Base-by-base conservation (phyloP, 2,888 invertebrate species). In the Oscheius myriophilus region DNA sequence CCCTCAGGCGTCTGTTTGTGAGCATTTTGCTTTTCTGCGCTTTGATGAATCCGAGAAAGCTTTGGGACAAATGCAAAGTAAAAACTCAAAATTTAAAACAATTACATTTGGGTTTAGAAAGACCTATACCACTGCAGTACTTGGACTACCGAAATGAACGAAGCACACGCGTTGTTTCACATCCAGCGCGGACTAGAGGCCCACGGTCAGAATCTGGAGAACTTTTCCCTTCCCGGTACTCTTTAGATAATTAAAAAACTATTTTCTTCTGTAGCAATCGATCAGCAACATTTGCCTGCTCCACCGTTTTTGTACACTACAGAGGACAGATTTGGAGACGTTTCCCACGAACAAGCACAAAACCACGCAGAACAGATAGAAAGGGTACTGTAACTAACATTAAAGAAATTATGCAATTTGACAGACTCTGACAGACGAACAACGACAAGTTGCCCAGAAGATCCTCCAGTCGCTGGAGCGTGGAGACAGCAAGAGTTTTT, bases 111-210 rank as follows among this genome's bases (percentile, higher is more conserved):
- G 4, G 9, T 53, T 53, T 25, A 25, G 53, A 18, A 53, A 25
- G 16, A 18, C 33, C 49, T 62, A 9, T 18, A 49, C 49, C 16
- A 26, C 2, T 25, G 58, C 2, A n/a, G 11, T 3, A 6, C 12
- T 46, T 55, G 66, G 43, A 18, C 41, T 3, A 33, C 39, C 0
- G 42, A 41, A 11, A 55, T 51, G n/a, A 45, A 21, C 9, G 43
- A 25, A 16, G 67, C 67, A 9, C 61, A 58, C 11, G 67, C 70
- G 14, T 43, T 67, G 1, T 26, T 39, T 1, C 67, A 70, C 63
- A 67, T 67, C 18, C 14, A 26, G 18, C 43, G 51, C n/a, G 42
- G 58, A 14, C 67, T 70, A 14, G 16, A 9, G 3, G 18, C 21
- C 23, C 62, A 62, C 21, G 55, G 52, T 6, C 54, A 46, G 41